Conservation (phyloP, 2,888 invertebrate species). For the Corbicula japonica region DNA sequence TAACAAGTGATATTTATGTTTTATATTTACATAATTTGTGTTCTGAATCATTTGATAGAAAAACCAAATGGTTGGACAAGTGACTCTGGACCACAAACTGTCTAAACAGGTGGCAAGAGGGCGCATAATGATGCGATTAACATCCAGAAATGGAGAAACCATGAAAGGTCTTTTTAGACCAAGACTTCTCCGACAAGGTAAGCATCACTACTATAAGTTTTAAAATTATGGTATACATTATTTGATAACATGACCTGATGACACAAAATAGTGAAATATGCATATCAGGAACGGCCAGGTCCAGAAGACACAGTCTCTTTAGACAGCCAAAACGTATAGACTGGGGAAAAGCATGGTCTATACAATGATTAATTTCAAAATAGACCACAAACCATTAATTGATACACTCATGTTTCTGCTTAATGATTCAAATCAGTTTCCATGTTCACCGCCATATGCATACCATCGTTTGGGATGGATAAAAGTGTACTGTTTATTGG, state of each 20-base stretch:
- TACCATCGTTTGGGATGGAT: too few species aligned
- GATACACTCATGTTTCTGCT: too few species aligned
- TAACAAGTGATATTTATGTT: background rate
- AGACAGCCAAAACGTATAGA: background rate
- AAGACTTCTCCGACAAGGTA: slow-evolving; percentile 43
- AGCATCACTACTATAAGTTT: background rate
- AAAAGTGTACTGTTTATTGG: too few species aligned
- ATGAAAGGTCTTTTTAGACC: slow-evolving; percentile 73
- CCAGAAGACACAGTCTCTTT: too few species aligned
- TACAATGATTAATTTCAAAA: too few species aligned
- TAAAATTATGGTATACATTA: background rate
- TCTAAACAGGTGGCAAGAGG: slow-evolving; percentile 77
- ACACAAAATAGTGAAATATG: too few species aligned
- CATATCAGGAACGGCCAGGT: too few species aligned
- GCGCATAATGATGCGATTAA: slow-evolving; percentile 72
- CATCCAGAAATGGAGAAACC: slow-evolving; percentile 70
- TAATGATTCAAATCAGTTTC: too few species aligned
- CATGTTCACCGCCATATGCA: too few species aligned
- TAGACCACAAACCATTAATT: too few species aligned
- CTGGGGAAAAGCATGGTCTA: too few species aligned
- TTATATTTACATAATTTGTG: background rate
- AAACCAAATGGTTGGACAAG: slow-evolving; percentile 44
- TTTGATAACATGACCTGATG: background rate
- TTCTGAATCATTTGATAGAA: slow-evolving; percentile 8
- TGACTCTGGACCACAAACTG: slow-evolving; percentile 64